Evolutionary conservation across 1,140 invertebrate genomes (phyloP).

Genomic region (Heliconius himera): DNA sequence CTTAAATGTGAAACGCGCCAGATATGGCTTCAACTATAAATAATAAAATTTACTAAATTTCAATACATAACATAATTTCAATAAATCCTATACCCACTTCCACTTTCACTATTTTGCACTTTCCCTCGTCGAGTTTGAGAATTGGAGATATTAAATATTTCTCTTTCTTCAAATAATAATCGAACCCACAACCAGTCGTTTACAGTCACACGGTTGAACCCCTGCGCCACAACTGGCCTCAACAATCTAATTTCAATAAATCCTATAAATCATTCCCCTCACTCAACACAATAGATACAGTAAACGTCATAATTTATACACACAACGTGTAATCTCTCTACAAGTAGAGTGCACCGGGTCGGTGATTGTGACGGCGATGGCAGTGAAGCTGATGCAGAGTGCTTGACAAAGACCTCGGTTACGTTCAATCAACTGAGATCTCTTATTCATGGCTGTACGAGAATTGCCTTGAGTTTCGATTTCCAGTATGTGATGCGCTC

Average conservation of each 20-base stretch:
- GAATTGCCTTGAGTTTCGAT: conserved; percentile 37
- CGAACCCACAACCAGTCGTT: no score
- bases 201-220: no score
- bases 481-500: conserved; percentile 17
- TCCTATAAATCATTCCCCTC: background rate
- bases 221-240: no score
- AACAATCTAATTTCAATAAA: background rate
- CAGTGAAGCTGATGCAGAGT: conserved; percentile 35
- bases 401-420: conserved; percentile 51
- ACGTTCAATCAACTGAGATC: conserved; percentile 49
- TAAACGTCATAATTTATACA: background rate
- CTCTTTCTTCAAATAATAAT: no score
- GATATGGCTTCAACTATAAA: no score
- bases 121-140: no score
- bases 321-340: conserved; percentile 20
- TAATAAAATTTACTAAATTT: no score
- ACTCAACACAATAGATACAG: background rate
- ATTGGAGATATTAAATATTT: no score
- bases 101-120: no score
- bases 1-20: no score
- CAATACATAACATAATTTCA: no score
- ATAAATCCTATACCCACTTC: no score
- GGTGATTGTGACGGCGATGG: conserved; percentile 16
- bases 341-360: conserved; percentile 36
- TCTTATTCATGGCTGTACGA: conserved; percentile 46